Percentiles rank a stretch among this genome's conserved stretches.
These are phyloP conservation scores for Euwallacea similis DNA, from an alignment of 1,140 invertebrate genomes.

Conservation along the genomic window DNA sequence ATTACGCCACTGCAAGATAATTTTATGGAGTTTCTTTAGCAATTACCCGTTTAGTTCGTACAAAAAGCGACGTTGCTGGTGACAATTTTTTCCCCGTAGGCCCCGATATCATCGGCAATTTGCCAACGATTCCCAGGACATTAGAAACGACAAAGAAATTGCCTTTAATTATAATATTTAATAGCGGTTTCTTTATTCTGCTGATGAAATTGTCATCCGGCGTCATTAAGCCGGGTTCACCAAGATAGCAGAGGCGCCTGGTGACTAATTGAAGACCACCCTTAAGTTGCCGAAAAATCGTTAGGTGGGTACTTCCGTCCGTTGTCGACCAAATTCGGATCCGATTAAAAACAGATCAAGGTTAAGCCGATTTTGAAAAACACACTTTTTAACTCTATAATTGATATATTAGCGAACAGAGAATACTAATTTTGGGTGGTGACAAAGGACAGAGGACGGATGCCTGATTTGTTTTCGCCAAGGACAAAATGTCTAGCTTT, in stretches of 20 bases:
- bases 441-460: not conserved
- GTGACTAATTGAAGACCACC: constrained; percentile 33
- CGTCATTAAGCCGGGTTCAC: constrained; percentile 16
- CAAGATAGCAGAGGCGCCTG: constrained; percentile 25
- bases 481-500: not conserved
- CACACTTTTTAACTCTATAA: not conserved
- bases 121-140: constrained; percentile 31
- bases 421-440: not conserved
- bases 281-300: constrained; percentile 29
- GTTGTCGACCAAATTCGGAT: not conserved
- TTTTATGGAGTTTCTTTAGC: constrained; percentile 1
- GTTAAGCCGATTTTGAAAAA: not conserved
- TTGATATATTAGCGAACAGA: not conserved
- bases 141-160: constrained; percentile 35
- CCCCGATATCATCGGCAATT: constrained; percentile 28
- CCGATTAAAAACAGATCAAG: constrained; percentile 27
- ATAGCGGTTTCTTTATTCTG: constrained; percentile 33
- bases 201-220: constrained; percentile 37
- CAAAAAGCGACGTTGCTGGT: not conserved
- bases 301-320: not conserved
- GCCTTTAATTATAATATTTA: constrained; percentile 28
- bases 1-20: not conserved
- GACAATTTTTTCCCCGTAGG: constrained; percentile 4
- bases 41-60: constrained; percentile 7
- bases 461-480: not conserved